phyloP scores from a whole-genome alignment of 2,797 vertebrate genomes.

The Peromyscus aztecus region DNA sequence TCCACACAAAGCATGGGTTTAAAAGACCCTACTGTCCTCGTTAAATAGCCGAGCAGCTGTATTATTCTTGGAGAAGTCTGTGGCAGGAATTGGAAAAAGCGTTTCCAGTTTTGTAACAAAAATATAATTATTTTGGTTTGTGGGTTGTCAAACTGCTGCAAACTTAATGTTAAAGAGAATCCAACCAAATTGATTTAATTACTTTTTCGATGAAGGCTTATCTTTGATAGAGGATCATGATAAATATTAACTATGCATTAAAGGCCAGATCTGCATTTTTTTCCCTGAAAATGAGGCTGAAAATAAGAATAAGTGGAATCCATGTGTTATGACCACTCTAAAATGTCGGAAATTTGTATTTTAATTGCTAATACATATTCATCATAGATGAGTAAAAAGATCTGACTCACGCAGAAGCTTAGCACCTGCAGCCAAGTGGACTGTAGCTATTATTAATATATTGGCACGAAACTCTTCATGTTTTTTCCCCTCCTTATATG shows the following conservation, averaged over 20 bases:
- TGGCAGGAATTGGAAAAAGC: conserved; percentile 50
- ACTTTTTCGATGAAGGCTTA: neutral
- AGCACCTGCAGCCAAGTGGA: conserved; percentile 18
- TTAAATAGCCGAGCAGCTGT: conserved; percentile 56
- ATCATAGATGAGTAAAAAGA: conserved; percentile 3
- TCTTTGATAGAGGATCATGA: conserved; percentile 44
- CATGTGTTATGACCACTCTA: neutral
- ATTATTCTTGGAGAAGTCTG: conserved; percentile 52
- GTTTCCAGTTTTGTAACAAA: conserved; percentile 50
- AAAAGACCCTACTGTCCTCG: neutral
- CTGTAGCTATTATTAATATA: neutral
- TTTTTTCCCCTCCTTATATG: neutral
- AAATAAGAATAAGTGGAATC: conserved; percentile 36
- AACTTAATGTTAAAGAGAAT: conserved; percentile 25
- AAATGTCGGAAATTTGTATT: conserved; percentile 31
- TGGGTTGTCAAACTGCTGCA: neutral
- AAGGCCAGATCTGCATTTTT: neutral
- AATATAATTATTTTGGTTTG: conserved; percentile 43
- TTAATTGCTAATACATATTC: conserved; percentile 42
- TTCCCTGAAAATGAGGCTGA: neutral
- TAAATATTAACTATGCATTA: conserved; percentile 27
- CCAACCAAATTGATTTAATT: conserved; percentile 2
- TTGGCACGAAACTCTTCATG: neutral
- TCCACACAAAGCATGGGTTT: neutral
- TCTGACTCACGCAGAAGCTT: neutral